Percentiles rank a stretch among this genome's conserved stretches.
These are phyloP conservation scores for Lepidothrix coronata DNA, from an alignment of 2,113 vertebrate species.

Conservation along the genomic window DNA sequence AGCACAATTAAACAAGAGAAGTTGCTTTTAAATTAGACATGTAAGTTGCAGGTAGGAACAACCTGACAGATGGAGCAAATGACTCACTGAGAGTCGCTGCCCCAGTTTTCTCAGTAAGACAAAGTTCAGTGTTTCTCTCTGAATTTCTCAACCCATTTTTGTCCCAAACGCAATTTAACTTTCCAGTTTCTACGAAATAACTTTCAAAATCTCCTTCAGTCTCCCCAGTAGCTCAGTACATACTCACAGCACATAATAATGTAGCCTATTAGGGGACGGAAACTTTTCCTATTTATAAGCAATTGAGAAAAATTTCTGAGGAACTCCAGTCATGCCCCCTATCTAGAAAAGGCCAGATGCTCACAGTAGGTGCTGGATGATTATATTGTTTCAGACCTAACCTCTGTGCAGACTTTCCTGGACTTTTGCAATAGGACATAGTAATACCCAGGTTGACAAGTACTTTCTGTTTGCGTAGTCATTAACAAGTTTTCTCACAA, in stretches of 20 bases:
- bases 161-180: neutral
- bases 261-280: neutral
- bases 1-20: neutral
- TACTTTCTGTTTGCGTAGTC: neutral
- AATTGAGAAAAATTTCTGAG: neutral
- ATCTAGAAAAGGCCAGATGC: neutral
- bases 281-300: neutral
- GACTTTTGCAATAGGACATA: neutral
- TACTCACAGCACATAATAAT: slow-evolving; percentile 5
- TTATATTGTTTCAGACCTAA: neutral
- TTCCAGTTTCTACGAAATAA: neutral
- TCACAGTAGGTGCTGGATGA: neutral
- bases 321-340: neutral
- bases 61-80: neutral
- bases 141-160: neutral
- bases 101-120: neutral
- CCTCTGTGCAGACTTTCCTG: neutral
- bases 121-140: neutral
- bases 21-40: neutral
- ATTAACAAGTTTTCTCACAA: neutral
- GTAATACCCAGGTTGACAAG: neutral
- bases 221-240: neutral
- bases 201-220: neutral
- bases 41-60: neutral
- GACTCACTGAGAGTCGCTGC: neutral